phyloP scores from a whole-genome alignment of 1,140 invertebrate species.

The Magallana gigas region DNA sequence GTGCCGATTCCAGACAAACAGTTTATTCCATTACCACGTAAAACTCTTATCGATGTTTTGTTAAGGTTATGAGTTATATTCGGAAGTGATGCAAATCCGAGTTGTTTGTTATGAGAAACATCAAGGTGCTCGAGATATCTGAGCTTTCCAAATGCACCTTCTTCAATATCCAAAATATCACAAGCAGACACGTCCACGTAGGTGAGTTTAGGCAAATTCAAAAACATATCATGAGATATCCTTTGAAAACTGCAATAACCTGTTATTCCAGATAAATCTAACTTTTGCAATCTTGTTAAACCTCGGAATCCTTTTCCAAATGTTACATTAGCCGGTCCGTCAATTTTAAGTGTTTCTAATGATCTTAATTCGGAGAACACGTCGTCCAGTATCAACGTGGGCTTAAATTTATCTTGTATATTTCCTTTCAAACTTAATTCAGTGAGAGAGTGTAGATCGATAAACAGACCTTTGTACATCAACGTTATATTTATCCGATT shows the following conservation, averaged over 20 bases:
- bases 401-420: neutral
- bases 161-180: constrained; percentile 2
- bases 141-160: neutral
- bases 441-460: neutral
- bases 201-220: neutral
- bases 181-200: neutral
- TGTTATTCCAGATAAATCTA: constrained; percentile 2
- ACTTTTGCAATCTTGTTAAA: neutral
- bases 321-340: neutral
- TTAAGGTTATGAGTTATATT: neutral
- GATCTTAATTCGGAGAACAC: neutral
- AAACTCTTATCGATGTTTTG: neutral
- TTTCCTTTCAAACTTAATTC: neutral
- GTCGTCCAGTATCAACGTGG: neutral
- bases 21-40: neutral
- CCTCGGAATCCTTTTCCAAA: neutral
- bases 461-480: neutral
- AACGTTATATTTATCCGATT: neutral
- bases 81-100: constrained; percentile 13
- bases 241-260: neutral
- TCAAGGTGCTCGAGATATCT: neutral
- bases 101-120: neutral
- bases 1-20: neutral
- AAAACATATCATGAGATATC: neutral
- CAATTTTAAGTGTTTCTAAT: neutral